Conservation (phyloP, 2,888 invertebrate species). For the Hirudinaria manillensis region DNA sequence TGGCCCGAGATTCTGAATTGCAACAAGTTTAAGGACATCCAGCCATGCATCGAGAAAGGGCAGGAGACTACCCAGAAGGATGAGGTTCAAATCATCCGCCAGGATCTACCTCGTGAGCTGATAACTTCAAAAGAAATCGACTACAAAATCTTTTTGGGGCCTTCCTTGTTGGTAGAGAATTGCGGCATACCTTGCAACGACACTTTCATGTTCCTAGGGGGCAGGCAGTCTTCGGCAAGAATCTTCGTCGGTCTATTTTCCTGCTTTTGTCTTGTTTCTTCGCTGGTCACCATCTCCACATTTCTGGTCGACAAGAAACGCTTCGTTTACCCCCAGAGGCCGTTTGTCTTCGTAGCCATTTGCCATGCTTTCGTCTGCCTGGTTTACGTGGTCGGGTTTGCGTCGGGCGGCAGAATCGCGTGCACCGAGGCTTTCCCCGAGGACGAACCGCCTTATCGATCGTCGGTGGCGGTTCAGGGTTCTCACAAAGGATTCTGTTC, state of each 20-base stretch:
- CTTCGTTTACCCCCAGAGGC: constrained; percentile 2
- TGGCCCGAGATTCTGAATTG: neutral
- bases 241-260: neutral
- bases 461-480: neutral
- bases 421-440: constrained; percentile 6
- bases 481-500: constrained; percentile 5
- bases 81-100: neutral
- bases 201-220: neutral
- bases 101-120: neutral
- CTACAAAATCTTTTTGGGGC: constrained; percentile 1
- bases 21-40: neutral
- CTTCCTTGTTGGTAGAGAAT: neutral
- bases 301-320: neutral
- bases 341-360: neutral
- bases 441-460: neutral
- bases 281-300: neutral
- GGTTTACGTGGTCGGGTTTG: neutral
- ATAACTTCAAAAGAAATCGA: neutral
- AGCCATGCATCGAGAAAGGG: neutral
- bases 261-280: constrained; percentile 5
- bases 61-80: neutral
- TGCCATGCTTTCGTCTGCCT: neutral
- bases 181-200: neutral
- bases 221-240: neutral
- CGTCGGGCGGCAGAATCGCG: neutral